Percentiles rank a stretch among this genome's conserved stretches.
phyloP scores from a whole-genome alignment of 2,888 invertebrate species.

The Eledona agricola region DNA sequence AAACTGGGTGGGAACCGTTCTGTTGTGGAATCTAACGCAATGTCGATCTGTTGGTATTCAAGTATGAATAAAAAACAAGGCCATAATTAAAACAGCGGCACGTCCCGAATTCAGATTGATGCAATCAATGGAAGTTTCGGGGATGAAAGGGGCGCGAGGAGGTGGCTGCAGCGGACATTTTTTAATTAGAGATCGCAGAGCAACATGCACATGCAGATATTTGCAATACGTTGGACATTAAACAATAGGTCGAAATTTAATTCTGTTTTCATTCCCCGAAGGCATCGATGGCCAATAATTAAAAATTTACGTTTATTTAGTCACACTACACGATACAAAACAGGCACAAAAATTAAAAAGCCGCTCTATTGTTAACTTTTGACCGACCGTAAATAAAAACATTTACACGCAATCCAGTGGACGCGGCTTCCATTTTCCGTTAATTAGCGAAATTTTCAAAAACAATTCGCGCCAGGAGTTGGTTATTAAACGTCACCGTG shows the following conservation, averaged over 20 bases:
- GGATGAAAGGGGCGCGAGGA: slow-evolving; percentile 11
- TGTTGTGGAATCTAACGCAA: too few species aligned
- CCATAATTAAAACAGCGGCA: slow-evolving; percentile 12
- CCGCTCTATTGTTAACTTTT: slow-evolving; percentile 52
- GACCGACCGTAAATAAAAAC: slow-evolving; percentile 44
- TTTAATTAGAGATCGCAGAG: slow-evolving; percentile 52
- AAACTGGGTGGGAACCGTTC: too few species aligned
- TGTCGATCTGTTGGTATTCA: too few species aligned
- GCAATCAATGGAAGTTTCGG: slow-evolving; percentile 5
- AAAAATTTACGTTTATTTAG: slow-evolving; percentile 61
- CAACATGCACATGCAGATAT: slow-evolving; percentile 48
- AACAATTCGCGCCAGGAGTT: slow-evolving; percentile 2
- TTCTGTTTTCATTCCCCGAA: slow-evolving; percentile 57
- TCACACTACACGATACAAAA: slow-evolving; percentile 48
- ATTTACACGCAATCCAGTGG: slow-evolving; percentile 32
- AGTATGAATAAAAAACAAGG: slow-evolving; percentile 14
- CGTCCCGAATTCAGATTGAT: slow-evolving; percentile 15
- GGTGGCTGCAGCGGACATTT: slow-evolving; percentile 54
- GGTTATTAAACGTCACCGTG: slow-evolving; percentile 11
- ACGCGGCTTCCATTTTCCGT: slow-evolving; percentile 17
- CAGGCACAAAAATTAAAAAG: slow-evolving; percentile 49
- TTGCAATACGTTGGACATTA: slow-evolving; percentile 51
- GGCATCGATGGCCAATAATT: slow-evolving; percentile 59
- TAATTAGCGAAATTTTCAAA: slow-evolving; percentile 16
- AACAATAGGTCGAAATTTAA: slow-evolving; percentile 58